Conservation (phyloP, 2,113 vertebrate species). For the Phocoena sinus region DNA sequence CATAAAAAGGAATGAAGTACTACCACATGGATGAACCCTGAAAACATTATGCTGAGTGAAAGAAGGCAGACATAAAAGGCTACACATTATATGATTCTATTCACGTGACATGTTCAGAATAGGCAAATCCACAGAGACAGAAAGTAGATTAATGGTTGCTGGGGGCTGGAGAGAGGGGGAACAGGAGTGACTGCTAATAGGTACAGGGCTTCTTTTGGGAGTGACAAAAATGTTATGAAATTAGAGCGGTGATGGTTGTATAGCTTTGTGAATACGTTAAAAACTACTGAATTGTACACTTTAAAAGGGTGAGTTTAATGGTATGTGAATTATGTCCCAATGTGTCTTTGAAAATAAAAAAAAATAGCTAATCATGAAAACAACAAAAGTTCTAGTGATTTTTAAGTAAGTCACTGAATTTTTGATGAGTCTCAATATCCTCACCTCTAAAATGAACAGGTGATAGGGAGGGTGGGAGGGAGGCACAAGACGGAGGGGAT, state of each 20-base stretch:
- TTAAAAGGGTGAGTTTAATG: neutral
- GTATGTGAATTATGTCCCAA: neutral
- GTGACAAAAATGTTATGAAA: neutral
- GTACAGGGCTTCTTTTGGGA: neutral
- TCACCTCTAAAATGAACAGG: neutral
- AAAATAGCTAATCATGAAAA: neutral
- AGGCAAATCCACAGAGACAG: neutral
- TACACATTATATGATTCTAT: neutral
- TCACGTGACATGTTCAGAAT: neutral
- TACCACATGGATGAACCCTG: neutral
- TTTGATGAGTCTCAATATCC: conserved; percentile 1
- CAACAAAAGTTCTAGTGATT: neutral
- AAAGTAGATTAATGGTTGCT: neutral
- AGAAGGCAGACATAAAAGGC: neutral
- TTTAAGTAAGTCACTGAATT: conserved; percentile 13
- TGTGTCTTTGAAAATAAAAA: neutral
- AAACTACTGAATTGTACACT: neutral
- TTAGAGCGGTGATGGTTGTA: neutral
- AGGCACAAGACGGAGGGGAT: too few relatives aligned
- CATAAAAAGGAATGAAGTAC: neutral
- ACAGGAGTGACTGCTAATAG: neutral
- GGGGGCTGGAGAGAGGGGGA: neutral
- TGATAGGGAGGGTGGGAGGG: too few relatives aligned
- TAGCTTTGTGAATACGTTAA: neutral
- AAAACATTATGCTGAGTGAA: neutral